Evolutionary conservation across 1,140 invertebrate genomes (phyloP), one percentile per base, ranked within the genome.

Genomic region (Diplogasteroides magnus): DNA sequence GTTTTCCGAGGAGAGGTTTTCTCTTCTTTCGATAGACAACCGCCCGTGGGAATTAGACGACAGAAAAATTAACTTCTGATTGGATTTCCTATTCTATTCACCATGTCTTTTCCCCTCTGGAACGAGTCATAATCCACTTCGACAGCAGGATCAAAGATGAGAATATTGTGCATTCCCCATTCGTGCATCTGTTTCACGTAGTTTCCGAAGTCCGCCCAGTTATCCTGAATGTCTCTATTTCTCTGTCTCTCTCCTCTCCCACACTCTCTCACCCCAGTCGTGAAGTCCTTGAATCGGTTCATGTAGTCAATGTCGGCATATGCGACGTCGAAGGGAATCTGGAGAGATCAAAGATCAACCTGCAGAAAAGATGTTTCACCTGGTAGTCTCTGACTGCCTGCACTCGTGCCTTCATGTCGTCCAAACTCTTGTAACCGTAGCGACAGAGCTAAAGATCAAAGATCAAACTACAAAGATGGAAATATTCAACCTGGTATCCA

Each of bases 231-330:
- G 1, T 25, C 13, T 14, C 25, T 48, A 11, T 48, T 6, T 11
- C 37, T 48, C 6, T 6, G 37, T 48, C 6, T 19, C 29, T 28
- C n/a, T 27, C 62, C 59, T 29, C 63, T 11, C 28, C 28, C 2
- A n/a, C 79, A 25, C 85, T 81, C 19, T 48, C 37, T 48, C 37
- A 48, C 37, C 80, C 92, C 88, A 73, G 90, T 88, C 0, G 91
- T 93, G 80, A 95, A 95, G 84, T 92, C 91, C 79, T 91, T 92
- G 64, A 86, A 86, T 60, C 88, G 87, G n/a, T 90, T 85, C 92
- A 94, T 94, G 80, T 94, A 94, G 84, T 95, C 92, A 71, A 94
- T 88, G 66, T 80, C 78, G 26, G 77, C 67, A 60, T 72, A 75
- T n/a, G 61, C 67, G 31, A 76, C 75, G 66, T 80, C 78, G 62